Base-by-base conservation (phyloP, 2,113 vertebrate species). In the Crotalus helleri region DNA sequence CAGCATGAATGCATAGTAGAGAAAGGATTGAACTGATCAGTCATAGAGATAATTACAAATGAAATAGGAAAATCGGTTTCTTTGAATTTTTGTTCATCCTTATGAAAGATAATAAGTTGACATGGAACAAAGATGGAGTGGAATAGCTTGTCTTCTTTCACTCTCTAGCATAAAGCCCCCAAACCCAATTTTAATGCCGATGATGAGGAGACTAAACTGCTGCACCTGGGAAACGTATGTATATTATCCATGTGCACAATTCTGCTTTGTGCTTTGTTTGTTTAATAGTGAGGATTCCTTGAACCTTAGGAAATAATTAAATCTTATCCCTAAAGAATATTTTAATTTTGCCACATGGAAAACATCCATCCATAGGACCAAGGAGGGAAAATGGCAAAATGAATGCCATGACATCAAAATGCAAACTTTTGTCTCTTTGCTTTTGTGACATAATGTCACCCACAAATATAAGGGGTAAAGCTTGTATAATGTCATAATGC, bases 121-220 rank as follows among this genome's bases (percentile, higher is more conserved):
- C 61, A 64, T 64, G 26, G 61, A 64, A 64, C 29, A 64, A 64
- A 19, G 81, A 46, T 85, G 19, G 49, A 87, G 94, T 87, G 92
- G 95, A 96, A 97, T 19, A 29, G 94, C 95, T 92, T 91, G 94
- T 94, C 13, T 69, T 93, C 89, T n/a, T 91, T 94, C 93, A 93
- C 94, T 85, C 94, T 93, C 92, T 87, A 89, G 91, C 87, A 64
- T 64, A 26, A 64, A 11, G 21, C 23, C 58, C 59, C 26, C 59
- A 61, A 61, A 3, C 24, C 29, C 29, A n/a, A 29, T 24, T 15
- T 54, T 23, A 55, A 39, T 24, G 21, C 5, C 33, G 24, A 15
- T 11, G 13, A 81, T 0, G 10, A 53, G 7, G 64, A 85, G 5
- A 61, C 49, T 51, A 9, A 17, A 54, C 24, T 33, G 29, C 49